These are phyloP conservation scores for Cnemophilus loriae DNA, from an alignment of 2,113 vertebrate species.

Conservation along the genomic window DNA sequence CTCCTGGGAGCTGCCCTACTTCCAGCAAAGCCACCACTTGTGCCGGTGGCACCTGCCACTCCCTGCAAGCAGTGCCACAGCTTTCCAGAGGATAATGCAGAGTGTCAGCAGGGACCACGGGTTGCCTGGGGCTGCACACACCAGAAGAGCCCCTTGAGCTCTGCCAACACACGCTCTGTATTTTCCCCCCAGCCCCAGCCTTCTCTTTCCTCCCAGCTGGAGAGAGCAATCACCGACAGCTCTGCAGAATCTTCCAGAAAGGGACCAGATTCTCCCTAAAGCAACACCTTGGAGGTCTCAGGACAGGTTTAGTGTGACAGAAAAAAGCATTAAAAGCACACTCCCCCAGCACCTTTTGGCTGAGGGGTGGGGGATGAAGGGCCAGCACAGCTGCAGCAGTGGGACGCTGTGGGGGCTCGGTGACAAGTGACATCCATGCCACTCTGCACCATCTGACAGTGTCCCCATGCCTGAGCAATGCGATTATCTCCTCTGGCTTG, in stretches of 20 bases:
- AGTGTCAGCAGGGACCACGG: background rate
- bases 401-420: background rate
- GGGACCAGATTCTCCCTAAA: background rate
- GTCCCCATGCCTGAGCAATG: slow-evolving; percentile 25
- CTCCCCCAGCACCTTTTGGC: background rate
- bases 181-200: background rate
- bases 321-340: background rate
- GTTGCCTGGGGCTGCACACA: background rate
- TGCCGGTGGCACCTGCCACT: background rate
- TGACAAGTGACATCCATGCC: background rate
- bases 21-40: background rate
- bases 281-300: background rate
- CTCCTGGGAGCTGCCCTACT: background rate
- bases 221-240: background rate
- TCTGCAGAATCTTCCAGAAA: background rate
- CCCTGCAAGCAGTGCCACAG: background rate
- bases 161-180: background rate
- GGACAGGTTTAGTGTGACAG: background rate
- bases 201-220: background rate
- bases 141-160: background rate
- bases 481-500: slow-evolving; percentile 35
- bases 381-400: background rate
- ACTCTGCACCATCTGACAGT: slow-evolving; percentile 8
- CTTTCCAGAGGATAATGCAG: background rate
- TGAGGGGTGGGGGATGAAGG: background rate